Base-by-base conservation (phyloP, 53 echinoderm and acorn worm species). In the Arbacia lixula region DNA sequence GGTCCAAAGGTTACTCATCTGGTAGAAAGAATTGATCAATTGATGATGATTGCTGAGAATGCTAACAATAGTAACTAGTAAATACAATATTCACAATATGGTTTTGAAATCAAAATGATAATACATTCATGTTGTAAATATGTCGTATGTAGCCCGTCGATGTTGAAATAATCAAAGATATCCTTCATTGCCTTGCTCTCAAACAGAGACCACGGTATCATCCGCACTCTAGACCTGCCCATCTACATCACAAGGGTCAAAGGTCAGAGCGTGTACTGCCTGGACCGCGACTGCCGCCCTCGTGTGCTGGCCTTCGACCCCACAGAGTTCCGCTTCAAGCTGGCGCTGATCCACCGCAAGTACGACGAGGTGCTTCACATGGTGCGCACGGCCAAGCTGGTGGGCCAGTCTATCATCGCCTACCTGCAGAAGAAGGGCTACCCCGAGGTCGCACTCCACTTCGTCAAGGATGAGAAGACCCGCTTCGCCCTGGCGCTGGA, bases 351-450 rank as follows among this genome's bases (percentile, higher is more conserved):
- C 75, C 91, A 97, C 37, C 92, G 97, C 66, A 97, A 97, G 88
- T 97, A 97, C 46, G 98, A 97, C 21, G 98, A 97, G 82, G 98
- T 97, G 16, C 89, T 97, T 30, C 98, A 97, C 90, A 97, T 97
- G 98, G 98, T 97, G 68, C 92, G 98, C 29, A 94, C 90, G 0
- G 98, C 98, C 40, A 94, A 94, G 82, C 86, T 97, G 32, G 98
- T 97, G 1, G 98, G 98, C 0, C 98, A 97, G 92, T 97, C 98
- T 22, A 97, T 97, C 88, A 97, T 97, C 17, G 98, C 98, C 2
- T 97, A 97, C 83, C 92, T 97, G 62, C 98, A 97, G 92, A 94
- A 97, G 98, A 97, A 97, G 78, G 98, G 98, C 0, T 97, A 97
- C 85, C 98, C 98, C 1, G 98, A 97, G 86, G 98, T 97, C 17